Evolutionary conservation across 1,140 invertebrate species (phyloP).

Genomic region (Mylabris phalerata): DNA sequence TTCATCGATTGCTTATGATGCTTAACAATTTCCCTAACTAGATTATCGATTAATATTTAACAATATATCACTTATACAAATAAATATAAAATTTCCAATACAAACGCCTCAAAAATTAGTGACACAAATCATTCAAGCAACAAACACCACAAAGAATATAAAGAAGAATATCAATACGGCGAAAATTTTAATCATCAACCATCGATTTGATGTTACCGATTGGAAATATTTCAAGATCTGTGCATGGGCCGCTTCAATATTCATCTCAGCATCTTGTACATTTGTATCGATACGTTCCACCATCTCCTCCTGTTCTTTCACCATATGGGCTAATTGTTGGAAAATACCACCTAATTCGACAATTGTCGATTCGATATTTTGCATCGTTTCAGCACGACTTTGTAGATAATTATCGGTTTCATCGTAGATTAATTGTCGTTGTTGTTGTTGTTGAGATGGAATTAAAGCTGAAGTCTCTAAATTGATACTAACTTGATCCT

Average conservation of each 20-base stretch:
- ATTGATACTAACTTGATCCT: slow-evolving; percentile 72
- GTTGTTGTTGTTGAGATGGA: slow-evolving; percentile 49
- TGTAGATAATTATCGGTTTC: slow-evolving; percentile 85
- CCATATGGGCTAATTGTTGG: slow-evolving; percentile 95
- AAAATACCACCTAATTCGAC: slow-evolving; percentile 99
- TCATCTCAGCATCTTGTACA: slow-evolving; percentile 90
- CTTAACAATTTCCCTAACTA: too few relatives aligned
- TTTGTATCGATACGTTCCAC: slow-evolving; percentile 98
- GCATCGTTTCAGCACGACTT: slow-evolving; percentile 94
- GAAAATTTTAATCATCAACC: slow-evolving; percentile 99
- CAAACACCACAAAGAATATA: slow-evolving; percentile 96
- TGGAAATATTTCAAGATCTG: slow-evolving; percentile 98
- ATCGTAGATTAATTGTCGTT: slow-evolving; percentile 70
- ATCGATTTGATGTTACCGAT: slow-evolving; percentile 93
- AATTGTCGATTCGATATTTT: slow-evolving; percentile 98
- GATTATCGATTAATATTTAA: too few relatives aligned
- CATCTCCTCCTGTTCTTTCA: slow-evolving; percentile 99
- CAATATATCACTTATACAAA: too few relatives aligned
- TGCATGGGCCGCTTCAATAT: slow-evolving; percentile 94
- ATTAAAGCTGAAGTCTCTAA: slow-evolving; percentile 50
- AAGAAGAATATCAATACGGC: slow-evolving; percentile 98
- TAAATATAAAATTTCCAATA: too few relatives aligned
- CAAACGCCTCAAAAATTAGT: too few relatives aligned
- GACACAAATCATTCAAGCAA: slow-evolving; percentile 46
- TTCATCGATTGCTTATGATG: too few relatives aligned